Conservation (phyloP, 2,888 invertebrate species). For the Chalcis sispes region DNA sequence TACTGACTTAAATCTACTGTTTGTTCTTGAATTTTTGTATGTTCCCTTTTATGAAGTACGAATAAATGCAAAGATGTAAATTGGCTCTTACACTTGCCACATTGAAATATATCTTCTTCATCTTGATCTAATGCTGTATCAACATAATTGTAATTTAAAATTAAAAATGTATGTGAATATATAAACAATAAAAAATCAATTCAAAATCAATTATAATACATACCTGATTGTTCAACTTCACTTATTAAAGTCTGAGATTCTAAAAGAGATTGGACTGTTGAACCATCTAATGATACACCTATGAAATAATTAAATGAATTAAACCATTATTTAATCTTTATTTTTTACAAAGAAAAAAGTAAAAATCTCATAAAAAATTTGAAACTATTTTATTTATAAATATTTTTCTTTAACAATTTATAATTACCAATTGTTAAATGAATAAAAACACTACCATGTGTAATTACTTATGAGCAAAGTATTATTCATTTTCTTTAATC, state of each 20-base stretch:
- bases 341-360: neutral
- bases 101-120: slow-evolving; percentile 84
- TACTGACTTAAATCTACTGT: slow-evolving; percentile 72
- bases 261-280: slow-evolving; percentile 71
- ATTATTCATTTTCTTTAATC: too few relatives aligned
- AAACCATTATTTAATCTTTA: too few relatives aligned
- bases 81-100: slow-evolving; percentile 83
- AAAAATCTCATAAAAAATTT: neutral
- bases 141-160: slow-evolving; percentile 26
- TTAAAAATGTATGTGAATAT: neutral
- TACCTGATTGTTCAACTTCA: slow-evolving; percentile 73
- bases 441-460: too few relatives aligned
- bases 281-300: slow-evolving; percentile 72
- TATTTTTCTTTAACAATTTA: too few relatives aligned
- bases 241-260: slow-evolving; percentile 71
- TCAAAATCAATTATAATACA: neutral
- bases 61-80: slow-evolving; percentile 80
- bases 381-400: too few relatives aligned
- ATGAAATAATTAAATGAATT: neutral
- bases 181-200: slow-evolving; percentile 1
- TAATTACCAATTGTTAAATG: too few relatives aligned
- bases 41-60: slow-evolving; percentile 80
- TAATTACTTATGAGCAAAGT: too few relatives aligned
- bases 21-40: slow-evolving; percentile 70
- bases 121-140: slow-evolving; percentile 74